Conservation (phyloP, 2,797 vertebrate species). For the Cottoperca gobio region DNA sequence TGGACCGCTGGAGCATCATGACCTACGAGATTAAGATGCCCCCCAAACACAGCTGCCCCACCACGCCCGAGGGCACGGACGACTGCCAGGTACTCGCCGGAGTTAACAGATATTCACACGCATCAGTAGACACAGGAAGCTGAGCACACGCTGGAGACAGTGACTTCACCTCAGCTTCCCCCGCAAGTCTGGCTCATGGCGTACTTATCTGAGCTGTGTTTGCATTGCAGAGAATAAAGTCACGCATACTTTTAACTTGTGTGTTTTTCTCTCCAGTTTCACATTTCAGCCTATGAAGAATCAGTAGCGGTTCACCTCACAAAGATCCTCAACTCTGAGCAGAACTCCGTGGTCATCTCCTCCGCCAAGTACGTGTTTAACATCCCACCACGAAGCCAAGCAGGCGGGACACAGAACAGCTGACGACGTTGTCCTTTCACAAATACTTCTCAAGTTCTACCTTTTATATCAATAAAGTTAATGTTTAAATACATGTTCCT, state of each 20-base stretch:
- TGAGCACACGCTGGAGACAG: slow-evolving; percentile 14
- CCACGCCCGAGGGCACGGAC: slow-evolving; percentile 89
- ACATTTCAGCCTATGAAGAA: slow-evolving; percentile 96
- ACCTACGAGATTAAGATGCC: slow-evolving; percentile 98
- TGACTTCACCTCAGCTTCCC: slow-evolving; percentile 8
- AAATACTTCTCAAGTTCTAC: too few species aligned
- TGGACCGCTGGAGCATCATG: slow-evolving; percentile 99
- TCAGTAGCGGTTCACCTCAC: slow-evolving; percentile 96
- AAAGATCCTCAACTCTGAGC: slow-evolving; percentile 98
- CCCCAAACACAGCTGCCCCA: slow-evolving; percentile 91
- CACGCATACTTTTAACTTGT: fast-evolving
- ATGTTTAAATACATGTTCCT: too few species aligned
- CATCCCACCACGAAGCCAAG: neutral
- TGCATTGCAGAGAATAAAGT: too few species aligned
- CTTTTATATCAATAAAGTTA: too few species aligned
- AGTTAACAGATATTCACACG: slow-evolving; percentile 40
- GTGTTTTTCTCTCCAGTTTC: slow-evolving; percentile 79
- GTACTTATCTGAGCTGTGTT: too few species aligned
- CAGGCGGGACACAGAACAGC: neutral
- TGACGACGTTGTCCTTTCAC: too few species aligned
- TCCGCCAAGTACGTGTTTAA: slow-evolving; percentile 93
- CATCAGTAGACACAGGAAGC: slow-evolving; percentile 30
- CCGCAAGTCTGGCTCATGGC: neutral
- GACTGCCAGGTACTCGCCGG: slow-evolving; percentile 89
- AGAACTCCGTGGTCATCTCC: slow-evolving; percentile 95